phyloP scores from a whole-genome alignment of 2,888 invertebrate species.

The Lucinisca nassula region DNA sequence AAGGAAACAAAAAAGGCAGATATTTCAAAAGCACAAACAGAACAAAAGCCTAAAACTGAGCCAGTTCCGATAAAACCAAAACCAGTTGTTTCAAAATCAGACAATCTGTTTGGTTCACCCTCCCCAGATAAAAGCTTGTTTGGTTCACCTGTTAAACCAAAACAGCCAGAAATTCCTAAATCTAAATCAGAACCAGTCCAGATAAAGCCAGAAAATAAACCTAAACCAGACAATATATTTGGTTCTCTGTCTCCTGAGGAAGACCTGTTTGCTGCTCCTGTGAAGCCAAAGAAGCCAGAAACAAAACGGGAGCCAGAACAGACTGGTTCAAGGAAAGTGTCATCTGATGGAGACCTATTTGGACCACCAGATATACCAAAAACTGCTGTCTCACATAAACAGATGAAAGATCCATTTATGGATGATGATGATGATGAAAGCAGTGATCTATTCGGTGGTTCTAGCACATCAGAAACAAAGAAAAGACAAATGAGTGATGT shows the following conservation, averaged over 20 bases:
- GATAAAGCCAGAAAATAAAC: not conserved
- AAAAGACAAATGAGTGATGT: not conserved
- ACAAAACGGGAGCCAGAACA: not conserved
- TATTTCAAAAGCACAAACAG: not conserved
- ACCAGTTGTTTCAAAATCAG: not conserved
- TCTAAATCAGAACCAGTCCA: slow-evolving; percentile 6
- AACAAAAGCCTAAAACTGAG: not conserved
- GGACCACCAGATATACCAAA: not conserved
- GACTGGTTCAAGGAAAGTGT: not conserved
- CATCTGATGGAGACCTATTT: not conserved
- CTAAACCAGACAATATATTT: not conserved
- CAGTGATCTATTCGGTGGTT: not conserved
- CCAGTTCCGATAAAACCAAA: not conserved
- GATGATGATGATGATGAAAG: not conserved
- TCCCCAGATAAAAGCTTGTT: slow-evolving; percentile 66
- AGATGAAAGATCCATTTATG: not conserved
- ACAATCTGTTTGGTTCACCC: not conserved
- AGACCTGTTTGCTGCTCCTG: slow-evolving; percentile 23
- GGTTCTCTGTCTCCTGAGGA: slow-evolving; percentile 20
- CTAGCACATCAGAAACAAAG: not conserved
- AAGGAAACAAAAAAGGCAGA: not conserved
- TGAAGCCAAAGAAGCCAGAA: not conserved
- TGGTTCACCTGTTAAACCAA: slow-evolving; percentile 40
- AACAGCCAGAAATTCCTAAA: not conserved
- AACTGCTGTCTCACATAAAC: not conserved